Conservation (phyloP, 2,113 vertebrate species). For the Tenebrosternarchus preto region DNA sequence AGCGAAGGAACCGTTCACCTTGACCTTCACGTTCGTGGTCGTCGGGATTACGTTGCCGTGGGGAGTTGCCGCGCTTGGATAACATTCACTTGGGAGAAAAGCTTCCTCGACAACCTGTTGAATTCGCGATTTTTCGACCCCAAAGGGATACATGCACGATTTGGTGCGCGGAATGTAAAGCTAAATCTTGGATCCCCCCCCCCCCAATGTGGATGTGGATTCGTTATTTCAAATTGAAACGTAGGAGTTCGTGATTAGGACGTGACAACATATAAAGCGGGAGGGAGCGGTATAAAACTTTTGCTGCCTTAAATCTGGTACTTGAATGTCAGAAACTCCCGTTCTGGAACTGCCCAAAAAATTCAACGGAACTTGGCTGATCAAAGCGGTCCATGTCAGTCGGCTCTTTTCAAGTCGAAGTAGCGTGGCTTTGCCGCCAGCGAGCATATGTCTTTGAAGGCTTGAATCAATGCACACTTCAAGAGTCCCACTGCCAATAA, state of each 20-base stretch:
- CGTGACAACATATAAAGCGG: neutral
- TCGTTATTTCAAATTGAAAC: neutral
- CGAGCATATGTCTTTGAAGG: neutral
- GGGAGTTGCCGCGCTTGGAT: constrained; percentile 22
- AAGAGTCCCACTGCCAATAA: constrained; percentile 42
- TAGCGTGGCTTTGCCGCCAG: neutral
- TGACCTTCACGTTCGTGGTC: neutral
- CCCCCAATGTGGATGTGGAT: neutral
- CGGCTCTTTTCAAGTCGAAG: neutral
- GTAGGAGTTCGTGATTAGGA: constrained; percentile 7
- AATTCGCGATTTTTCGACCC: neutral
- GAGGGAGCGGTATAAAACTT: neutral
- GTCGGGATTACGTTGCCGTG: constrained; percentile 16
- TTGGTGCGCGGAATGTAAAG: neutral
- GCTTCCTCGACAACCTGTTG: constrained; percentile 23
- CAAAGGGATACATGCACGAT: neutral
- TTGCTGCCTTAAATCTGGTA: neutral
- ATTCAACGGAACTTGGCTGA: neutral
- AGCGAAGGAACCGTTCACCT: neutral
- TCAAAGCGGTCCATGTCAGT: neutral
- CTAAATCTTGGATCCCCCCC: too few relatives aligned
- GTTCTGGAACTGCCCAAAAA: neutral
- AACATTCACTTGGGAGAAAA: neutral
- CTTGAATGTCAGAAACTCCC: neutral
- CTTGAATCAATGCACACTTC: constrained; percentile 52